Evolutionary conservation across 1,140 invertebrate species (phyloP), one percentile per base, ranked within the genome.

Genomic region (Panulirus ornatus): DNA sequence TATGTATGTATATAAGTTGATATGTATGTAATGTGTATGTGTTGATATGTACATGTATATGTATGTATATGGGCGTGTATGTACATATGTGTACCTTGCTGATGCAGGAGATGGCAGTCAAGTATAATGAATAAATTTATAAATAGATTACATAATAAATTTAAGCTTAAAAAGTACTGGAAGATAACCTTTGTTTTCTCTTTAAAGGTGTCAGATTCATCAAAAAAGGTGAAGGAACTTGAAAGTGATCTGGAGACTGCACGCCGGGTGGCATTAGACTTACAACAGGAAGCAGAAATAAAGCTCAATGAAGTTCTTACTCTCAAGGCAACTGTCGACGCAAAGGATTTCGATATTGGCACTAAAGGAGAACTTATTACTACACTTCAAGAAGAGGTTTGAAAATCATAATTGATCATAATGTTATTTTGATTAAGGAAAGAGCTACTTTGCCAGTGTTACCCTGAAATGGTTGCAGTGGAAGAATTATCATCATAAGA

Each of bases 261-360:
- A 0, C 84, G 88, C 2, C 42, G 47, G 30, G 87, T 90, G 22
- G 87, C 91, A 9, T 63, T 90, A 0, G 91, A 92, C 58, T 84
- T 92, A 1, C 87, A 87, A 34, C 54, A 90, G 54, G 91, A 92
- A 34, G 91, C 88, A 34, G 91, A 92, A 79, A 63, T 42, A 9
- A 84, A 92, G 30, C 88, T 92, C 30, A 92, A 92, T 44, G 36
- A 92, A 73, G 84, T 92, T 6, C 47, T 90, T 30, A 51, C 47
- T 0, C 88, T 92, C 3, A 75, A 89, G 34, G 91, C 91, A 27
- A 82, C 91, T 2, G 38, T 92, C 40, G 87, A 66, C 66, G 91
- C 91, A 3, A 92, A 92, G 66, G 91, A 92, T 51, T 90, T 87
- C 76, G 88, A 92, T 83, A 34, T 92, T n/a, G 88, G 87, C 22